phyloP scores from a whole-genome alignment of 2,888 invertebrate species.

The Ligdia adustata region DNA sequence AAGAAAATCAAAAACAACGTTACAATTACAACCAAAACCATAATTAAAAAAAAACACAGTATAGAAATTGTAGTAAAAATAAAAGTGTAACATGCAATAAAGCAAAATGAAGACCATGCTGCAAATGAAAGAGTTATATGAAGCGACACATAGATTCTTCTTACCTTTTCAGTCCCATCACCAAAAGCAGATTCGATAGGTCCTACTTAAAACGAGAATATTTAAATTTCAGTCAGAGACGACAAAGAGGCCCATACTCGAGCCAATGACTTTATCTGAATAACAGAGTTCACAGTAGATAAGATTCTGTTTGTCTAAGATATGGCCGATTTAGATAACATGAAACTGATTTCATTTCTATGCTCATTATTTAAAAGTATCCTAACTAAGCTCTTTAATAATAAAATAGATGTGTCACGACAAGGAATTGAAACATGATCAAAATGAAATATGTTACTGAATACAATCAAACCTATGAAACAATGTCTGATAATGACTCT shows the following conservation, averaged over 20 bases:
- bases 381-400: slow-evolving; percentile 13
- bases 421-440: slow-evolving; percentile 9
- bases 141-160: slow-evolving; percentile 54
- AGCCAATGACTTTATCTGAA: slow-evolving; percentile 44
- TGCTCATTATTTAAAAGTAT: slow-evolving; percentile 9
- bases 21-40: slow-evolving; percentile 9
- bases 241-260: slow-evolving; percentile 42
- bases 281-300: slow-evolving; percentile 45
- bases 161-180: slow-evolving; percentile 78
- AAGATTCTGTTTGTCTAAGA: slow-evolving; percentile 58
- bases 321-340: slow-evolving; percentile 50
- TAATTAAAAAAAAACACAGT: slow-evolving; percentile 14
- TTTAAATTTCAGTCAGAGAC: slow-evolving; percentile 36
- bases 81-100: slow-evolving; percentile 26
- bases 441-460: not conserved
- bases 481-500: slow-evolving; percentile 16
- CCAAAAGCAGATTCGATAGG: slow-evolving; percentile 63
- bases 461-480: slow-evolving; percentile 10
- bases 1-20: slow-evolving; percentile 23
- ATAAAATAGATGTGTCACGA: slow-evolving; percentile 10
- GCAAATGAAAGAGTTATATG: slow-evolving; percentile 62
- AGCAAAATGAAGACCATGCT: slow-evolving; percentile 43
- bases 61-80: slow-evolving; percentile 17
- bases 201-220: slow-evolving; percentile 48
- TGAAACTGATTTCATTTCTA: slow-evolving; percentile 43